Percentiles rank a stretch among this genome's conserved stretches.
Conservation (phyloP, 2,797 vertebrate species). For the Gymnopithys bicolor region DNA sequence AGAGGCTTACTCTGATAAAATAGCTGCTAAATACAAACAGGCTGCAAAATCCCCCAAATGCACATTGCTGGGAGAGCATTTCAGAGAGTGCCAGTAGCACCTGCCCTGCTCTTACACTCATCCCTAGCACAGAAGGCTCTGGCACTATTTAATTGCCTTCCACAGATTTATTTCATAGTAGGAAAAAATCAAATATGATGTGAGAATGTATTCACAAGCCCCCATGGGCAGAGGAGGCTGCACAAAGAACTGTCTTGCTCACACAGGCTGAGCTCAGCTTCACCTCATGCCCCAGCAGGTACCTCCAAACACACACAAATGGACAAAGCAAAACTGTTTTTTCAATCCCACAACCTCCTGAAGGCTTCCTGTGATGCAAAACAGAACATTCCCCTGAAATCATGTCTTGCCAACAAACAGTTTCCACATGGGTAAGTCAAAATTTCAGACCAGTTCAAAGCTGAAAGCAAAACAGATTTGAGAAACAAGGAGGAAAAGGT, state of each 20-base stretch:
- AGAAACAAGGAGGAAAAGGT: not conserved
- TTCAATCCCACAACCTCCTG: not conserved
- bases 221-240: not conserved
- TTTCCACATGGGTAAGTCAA: not conserved
- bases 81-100: not conserved
- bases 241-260: not conserved
- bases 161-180: not conserved
- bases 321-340: not conserved
- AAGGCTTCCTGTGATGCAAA: not conserved
- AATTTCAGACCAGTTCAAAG: not conserved
- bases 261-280: not conserved
- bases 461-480: not conserved
- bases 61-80: not conserved
- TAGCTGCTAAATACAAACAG: not conserved
- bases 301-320: not conserved
- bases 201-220: not conserved
- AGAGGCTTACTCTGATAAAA: not conserved
- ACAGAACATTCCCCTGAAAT: not conserved
- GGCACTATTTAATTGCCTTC: not conserved
- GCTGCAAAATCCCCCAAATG: not conserved
- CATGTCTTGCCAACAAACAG: not conserved
- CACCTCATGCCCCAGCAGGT: not conserved
- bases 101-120: not conserved
- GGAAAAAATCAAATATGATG: not conserved
- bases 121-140: not conserved